phyloP scores from a whole-genome alignment of 2,113 vertebrate genomes.

The Centrocercus urophasianus region DNA sequence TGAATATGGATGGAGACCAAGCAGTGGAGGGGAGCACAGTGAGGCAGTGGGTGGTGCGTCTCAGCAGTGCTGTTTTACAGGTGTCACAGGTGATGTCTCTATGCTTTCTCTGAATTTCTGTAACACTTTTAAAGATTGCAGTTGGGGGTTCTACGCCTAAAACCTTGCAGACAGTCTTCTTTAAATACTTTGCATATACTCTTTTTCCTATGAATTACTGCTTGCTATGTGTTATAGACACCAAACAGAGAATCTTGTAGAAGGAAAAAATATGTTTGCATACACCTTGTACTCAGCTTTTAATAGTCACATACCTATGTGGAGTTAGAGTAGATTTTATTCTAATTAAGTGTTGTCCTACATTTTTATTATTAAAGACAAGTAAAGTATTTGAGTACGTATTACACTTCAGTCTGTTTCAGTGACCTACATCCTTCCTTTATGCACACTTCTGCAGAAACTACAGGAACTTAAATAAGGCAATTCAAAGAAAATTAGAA shows the following conservation, averaged over 20 bases:
- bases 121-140: neutral
- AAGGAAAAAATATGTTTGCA: neutral
- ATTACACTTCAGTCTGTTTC: neutral
- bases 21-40: too few relatives aligned
- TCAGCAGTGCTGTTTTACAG: too few relatives aligned
- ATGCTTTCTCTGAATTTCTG: neutral
- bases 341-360: neutral
- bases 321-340: neutral
- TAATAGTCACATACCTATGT: neutral
- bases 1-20: too few relatives aligned
- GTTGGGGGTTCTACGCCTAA: neutral
- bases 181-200: neutral
- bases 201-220: neutral
- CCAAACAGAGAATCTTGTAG: neutral
- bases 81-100: neutral
- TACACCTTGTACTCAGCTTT: neutral
- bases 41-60: too few relatives aligned
- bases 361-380: neutral
- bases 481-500: neutral
- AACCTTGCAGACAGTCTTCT: neutral
- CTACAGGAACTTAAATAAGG: neutral
- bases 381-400: neutral
- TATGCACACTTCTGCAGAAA: neutral
- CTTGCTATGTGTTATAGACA: neutral
- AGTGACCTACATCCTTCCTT: neutral